Evolutionary conservation across 1,140 invertebrate species (phyloP).

Genomic region (Sinonovacula constricta): DNA sequence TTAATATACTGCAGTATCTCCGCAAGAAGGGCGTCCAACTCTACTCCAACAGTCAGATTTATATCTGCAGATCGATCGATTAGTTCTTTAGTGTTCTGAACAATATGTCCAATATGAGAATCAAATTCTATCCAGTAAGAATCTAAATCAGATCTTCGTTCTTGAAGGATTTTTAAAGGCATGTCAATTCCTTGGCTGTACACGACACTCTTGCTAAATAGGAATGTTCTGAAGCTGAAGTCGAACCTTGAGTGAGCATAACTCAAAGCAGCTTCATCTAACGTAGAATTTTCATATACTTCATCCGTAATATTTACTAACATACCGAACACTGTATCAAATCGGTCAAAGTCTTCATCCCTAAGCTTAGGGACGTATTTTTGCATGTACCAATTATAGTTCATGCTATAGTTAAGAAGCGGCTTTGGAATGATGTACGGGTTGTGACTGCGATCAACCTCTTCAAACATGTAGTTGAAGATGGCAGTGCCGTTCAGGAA

Average conservation of each 20-base stretch:
- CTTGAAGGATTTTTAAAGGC: conserved; percentile 54
- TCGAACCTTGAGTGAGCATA: conserved; percentile 39
- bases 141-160: conserved; percentile 49
- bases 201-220: conserved; percentile 62
- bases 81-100: conserved; percentile 49
- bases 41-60: conserved; percentile 24
- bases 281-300: conserved; percentile 35
- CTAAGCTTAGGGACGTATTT: conserved; percentile 42
- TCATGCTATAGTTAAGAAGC: conserved; percentile 52
- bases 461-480: conserved; percentile 49
- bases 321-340: conserved; percentile 18
- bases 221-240: conserved; percentile 51
- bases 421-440: conserved; percentile 58
- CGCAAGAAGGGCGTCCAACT: conserved; percentile 32
- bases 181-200: conserved; percentile 63
- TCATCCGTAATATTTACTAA: conserved; percentile 28
- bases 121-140: conserved; percentile 46
- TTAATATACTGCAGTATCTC: conserved; percentile 52
- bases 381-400: conserved; percentile 39
- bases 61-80: conserved; percentile 29
- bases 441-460: conserved; percentile 56
- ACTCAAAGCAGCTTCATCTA: conserved; percentile 52
- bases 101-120: conserved; percentile 23
- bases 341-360: conserved; percentile 17
- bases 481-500: conserved; percentile 38